Conservation (phyloP, 1,140 invertebrate genomes). For the Oscheius sp. region DNA sequence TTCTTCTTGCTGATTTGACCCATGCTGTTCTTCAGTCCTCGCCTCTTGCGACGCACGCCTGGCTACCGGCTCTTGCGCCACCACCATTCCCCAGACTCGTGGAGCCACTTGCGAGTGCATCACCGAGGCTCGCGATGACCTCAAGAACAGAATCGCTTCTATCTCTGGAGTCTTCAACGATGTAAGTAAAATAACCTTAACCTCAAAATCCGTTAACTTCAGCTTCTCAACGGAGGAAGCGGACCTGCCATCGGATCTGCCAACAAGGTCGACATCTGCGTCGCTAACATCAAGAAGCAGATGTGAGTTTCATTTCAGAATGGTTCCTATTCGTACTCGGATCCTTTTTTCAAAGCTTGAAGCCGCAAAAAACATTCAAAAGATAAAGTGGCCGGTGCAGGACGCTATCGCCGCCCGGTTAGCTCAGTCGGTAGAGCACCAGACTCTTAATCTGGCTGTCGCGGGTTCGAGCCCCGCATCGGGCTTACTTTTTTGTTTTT, state of each 20-base stretch:
- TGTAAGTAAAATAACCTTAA: slow-evolving; percentile 20
- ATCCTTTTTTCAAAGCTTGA: no score
- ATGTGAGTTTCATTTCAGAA: slow-evolving; percentile 44
- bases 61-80: slow-evolving; percentile 33
- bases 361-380: no score
- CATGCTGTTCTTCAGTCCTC: slow-evolving; percentile 34
- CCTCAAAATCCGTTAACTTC: slow-evolving; percentile 8
- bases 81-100: slow-evolving; percentile 33
- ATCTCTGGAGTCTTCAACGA: slow-evolving; percentile 59
- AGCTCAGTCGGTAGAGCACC: neutral
- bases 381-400: no score
- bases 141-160: slow-evolving; percentile 55
- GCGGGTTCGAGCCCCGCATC: neutral
- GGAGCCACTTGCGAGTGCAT: slow-evolving; percentile 58
- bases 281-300: slow-evolving; percentile 57
- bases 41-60: slow-evolving; percentile 46
- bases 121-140: slow-evolving; percentile 56
- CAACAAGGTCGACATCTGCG: slow-evolving; percentile 56
- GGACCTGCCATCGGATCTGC: slow-evolving; percentile 44
- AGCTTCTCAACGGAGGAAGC: slow-evolving; percentile 32
- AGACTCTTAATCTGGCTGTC: neutral
- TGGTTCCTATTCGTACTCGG: neutral
- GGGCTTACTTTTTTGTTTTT: slow-evolving; percentile 11
- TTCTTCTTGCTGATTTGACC: no score
- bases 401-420: neutral